Evolutionary conservation across 92 coral and sea anemone genomes (phyloP), one percentile per base, ranked within the genome.

Genomic region (Scolanthus callimorphus): DNA sequence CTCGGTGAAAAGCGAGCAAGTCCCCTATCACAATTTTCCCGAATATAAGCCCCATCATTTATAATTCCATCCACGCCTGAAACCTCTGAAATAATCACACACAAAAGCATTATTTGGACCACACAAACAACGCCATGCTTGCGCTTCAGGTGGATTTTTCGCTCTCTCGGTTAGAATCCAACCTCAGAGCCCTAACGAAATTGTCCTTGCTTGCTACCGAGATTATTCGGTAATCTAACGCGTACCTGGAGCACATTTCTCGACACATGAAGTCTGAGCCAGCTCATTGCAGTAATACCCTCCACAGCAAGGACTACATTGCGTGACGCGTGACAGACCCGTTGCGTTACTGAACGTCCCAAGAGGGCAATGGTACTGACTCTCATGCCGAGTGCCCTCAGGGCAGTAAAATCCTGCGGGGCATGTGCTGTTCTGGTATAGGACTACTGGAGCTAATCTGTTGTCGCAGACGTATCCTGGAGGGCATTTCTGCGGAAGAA

Each of bases 341-440:
- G 57, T 51, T 17, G 76, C 58, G 38, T 84, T 84, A 79, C 98
- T 92, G 69, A 88, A 92, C 26, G 96, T 88, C 38, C 98, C 98
- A 43, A 85, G 59, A 0, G 94, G 98, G 45, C 98, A 92, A 8
- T 87, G 90, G 82, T 62, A 69, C 62, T 92, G 90, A 39, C 57
- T 74, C 4, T 89, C 91, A n/a, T 52, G 67, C 4, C 49, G 70
- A 3, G 98, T 92, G 9, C 87, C 84, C 45, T 78, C 57, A 11
- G 90, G 98, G 26, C 98, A 92, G 60, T 79, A 92, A 60, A 80
- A 56, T 12, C 98, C 98, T 23, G 88, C 73, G 51, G 98, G 98
- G 30, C 98, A 92, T 13, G 98, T 80, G 53, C 97, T 91, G 85
- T 91, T 91, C 29, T 76, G 71, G 72, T 84, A 92, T 26, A 92